phyloP scores from a whole-genome alignment of 1,140 invertebrate genomes.

The Aphidius ervi region DNA sequence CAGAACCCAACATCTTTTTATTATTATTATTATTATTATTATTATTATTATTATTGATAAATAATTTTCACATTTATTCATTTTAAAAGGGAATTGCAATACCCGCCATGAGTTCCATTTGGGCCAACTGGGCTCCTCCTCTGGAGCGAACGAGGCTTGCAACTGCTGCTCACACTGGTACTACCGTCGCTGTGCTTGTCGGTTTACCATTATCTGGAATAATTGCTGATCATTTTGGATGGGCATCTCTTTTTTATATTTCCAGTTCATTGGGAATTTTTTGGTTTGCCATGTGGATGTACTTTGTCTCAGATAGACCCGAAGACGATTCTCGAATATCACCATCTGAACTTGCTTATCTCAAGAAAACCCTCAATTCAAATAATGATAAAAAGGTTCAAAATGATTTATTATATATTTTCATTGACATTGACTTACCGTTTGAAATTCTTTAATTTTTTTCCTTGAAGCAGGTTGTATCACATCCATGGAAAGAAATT shows the following conservation, averaged over 20 bases:
- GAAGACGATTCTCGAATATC: slow-evolving; percentile 71
- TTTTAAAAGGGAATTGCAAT: slow-evolving; percentile 77
- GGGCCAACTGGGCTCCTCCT: slow-evolving; percentile 85
- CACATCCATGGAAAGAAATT: slow-evolving; percentile 77
- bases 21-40: too few species aligned
- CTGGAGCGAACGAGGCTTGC: slow-evolving; percentile 73
- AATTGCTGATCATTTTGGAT: slow-evolving; percentile 70
- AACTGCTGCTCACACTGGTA: slow-evolving; percentile 76
- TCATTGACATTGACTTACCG: background rate
- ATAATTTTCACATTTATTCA: too few species aligned
- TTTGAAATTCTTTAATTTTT: background rate
- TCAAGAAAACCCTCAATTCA: slow-evolving; percentile 52
- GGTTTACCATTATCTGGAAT: slow-evolving; percentile 72
- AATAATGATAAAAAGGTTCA: slow-evolving; percentile 25
- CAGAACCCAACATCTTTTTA: too few species aligned
- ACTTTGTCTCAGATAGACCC: slow-evolving; percentile 71
- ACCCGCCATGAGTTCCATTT: slow-evolving; percentile 83
- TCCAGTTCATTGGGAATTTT: slow-evolving; percentile 72
- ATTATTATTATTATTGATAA: too few species aligned
- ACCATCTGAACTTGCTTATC: slow-evolving; percentile 71
- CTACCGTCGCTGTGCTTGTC: slow-evolving; percentile 76
- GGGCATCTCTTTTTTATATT: slow-evolving; percentile 85
- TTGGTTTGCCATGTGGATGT: slow-evolving; percentile 69
- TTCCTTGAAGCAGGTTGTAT: slow-evolving; percentile 42
- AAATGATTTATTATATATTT: background rate